Conservation (phyloP, 92 coral and sea anemone species). For the Porites divaricata region DNA sequence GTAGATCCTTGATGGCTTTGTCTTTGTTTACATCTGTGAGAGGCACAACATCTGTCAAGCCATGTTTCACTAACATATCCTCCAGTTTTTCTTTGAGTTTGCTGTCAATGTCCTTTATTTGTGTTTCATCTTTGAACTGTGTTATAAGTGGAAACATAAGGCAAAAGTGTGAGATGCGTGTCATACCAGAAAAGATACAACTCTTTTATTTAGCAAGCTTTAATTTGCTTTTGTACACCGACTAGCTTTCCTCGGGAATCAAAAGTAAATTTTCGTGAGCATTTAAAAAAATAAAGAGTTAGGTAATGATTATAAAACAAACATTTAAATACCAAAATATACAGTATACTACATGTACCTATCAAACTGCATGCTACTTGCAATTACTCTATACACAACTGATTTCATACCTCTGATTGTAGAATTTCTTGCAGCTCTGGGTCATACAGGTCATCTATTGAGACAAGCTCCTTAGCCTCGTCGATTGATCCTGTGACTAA, state of each 20-base stretch:
- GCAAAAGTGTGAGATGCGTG: constrained; percentile 3
- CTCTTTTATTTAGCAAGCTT: neutral
- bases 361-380: constrained; percentile 3
- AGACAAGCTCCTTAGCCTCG: constrained; percentile 56
- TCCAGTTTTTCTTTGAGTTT: neutral
- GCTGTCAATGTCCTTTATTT: constrained; percentile 8
- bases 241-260: constrained; percentile 17
- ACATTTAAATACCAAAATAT: constrained; percentile 17
- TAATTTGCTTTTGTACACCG: neutral
- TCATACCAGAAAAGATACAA: constrained; percentile 12
- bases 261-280: neutral
- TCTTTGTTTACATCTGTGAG: constrained; percentile 55
- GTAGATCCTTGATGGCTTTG: constrained; percentile 55
- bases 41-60: constrained; percentile 59
- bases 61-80: constrained; percentile 31
- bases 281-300: neutral
- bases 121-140: constrained; percentile 11
- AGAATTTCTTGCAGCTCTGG: constrained; percentile 35
- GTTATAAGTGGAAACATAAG: neutral
- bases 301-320: neutral
- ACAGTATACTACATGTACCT: neutral
- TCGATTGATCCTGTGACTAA: constrained; percentile 52
- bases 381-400: neutral
- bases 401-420: constrained; percentile 43
- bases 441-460: constrained; percentile 53